Percentiles rank a stretch among this genome's conserved stretches.
Evolutionary conservation across 2,797 vertebrate genomes (phyloP).

Genomic region (Vespertilio murinus): DNA sequence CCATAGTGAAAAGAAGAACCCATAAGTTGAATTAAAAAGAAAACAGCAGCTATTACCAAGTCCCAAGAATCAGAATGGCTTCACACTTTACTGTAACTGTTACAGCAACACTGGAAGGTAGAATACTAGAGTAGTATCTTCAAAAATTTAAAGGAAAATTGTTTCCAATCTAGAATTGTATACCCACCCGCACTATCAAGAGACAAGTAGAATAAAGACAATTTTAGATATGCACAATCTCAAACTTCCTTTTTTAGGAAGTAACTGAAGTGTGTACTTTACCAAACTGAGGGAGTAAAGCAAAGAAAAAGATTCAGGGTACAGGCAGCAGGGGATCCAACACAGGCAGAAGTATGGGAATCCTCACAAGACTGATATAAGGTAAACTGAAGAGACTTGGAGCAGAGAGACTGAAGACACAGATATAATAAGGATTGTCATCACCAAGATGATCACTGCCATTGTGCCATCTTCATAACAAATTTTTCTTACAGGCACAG

Average conservation of each 20-base stretch:
- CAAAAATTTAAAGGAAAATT: constrained; percentile 37
- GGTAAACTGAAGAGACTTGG: not conserved
- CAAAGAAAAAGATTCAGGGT: not conserved
- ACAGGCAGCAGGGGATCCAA: not conserved
- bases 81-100: not conserved
- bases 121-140: not conserved
- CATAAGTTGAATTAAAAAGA: not conserved
- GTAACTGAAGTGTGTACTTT: not conserved
- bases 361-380: not conserved
- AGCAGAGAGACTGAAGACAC: not conserved
- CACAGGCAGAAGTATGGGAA: not conserved
- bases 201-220: constrained; percentile 5
- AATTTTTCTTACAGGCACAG: not conserved
- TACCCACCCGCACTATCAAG: not conserved
- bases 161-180: constrained; percentile 45
- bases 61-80: constrained; percentile 14
- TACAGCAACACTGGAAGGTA: not conserved
- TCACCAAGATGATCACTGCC: not conserved
- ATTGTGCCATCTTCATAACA: not conserved
- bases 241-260: constrained; percentile 28
- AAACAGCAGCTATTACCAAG: not conserved
- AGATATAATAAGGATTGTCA: not conserved
- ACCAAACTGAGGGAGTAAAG: not conserved
- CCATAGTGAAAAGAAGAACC: not conserved
- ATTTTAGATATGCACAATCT: not conserved